Conservation (phyloP, 2,888 invertebrate genomes). For the Phlogophora meticulosa region DNA sequence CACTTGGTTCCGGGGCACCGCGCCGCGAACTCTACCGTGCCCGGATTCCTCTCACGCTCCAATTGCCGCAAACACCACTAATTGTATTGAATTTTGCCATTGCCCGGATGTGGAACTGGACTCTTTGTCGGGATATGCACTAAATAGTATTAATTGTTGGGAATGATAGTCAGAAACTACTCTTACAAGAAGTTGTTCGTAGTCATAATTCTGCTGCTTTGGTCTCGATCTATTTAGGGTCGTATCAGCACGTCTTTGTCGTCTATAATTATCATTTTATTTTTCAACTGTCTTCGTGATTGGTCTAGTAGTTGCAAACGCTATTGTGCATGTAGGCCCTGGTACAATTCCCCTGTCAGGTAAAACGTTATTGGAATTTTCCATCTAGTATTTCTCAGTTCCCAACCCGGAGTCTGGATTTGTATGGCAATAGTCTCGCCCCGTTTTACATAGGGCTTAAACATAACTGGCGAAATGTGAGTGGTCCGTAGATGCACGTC, state of each 20-base stretch:
- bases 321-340: too few relatives aligned
- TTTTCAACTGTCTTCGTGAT: too few relatives aligned
- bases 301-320: too few relatives aligned
- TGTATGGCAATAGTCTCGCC: too few relatives aligned
- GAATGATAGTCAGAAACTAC: slow-evolving; percentile 4
- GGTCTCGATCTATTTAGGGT: slow-evolving; percentile 7
- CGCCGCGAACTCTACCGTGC: slow-evolving; percentile 82
- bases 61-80: slow-evolving; percentile 87
- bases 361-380: too few relatives aligned
- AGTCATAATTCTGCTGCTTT: neutral
- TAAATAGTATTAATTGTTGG: slow-evolving; percentile 11
- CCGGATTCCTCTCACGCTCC: slow-evolving; percentile 90
- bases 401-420: too few relatives aligned
- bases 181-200: slow-evolving; percentile 7
- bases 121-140: slow-evolving; percentile 65
- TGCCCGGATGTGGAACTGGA: slow-evolving; percentile 76
- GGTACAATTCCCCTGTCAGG: too few relatives aligned
- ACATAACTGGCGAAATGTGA: too few relatives aligned
- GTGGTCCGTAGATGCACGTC: too few relatives aligned
- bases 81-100: slow-evolving; percentile 85
- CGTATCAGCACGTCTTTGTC: neutral
- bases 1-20: slow-evolving; percentile 85
- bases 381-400: too few relatives aligned
- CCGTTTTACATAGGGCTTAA: too few relatives aligned
- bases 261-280: neutral